These are phyloP conservation scores for Agrochola lychnidis DNA, from an alignment of 2,888 invertebrate genomes.

Conservation along the genomic window DNA sequence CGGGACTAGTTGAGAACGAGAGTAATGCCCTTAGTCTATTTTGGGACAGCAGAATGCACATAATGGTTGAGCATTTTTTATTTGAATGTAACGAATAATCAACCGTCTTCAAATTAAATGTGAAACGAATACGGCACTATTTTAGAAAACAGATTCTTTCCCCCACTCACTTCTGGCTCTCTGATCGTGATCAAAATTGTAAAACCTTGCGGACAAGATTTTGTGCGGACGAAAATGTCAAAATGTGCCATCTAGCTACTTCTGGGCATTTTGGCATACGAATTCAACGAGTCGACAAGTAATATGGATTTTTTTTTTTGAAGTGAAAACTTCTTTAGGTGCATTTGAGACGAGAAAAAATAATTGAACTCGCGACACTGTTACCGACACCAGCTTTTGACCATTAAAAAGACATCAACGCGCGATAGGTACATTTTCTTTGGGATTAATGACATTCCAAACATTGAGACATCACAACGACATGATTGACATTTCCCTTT, in stretches of 20 bases:
- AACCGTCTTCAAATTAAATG: not conserved
- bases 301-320: not conserved
- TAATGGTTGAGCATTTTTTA: constrained; percentile 7
- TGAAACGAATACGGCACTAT: no score
- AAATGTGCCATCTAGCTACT: not conserved
- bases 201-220: not conserved
- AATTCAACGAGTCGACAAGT: not conserved
- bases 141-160: not conserved
- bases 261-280: not conserved
- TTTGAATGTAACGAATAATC: constrained; percentile 15
- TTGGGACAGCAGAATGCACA: not conserved
- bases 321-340: no score
- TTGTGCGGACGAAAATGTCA: not conserved
- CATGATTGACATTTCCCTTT: no score
- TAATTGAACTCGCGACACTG: no score
- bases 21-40: constrained; percentile 33
- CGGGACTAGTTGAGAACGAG: not conserved
- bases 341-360: no score
- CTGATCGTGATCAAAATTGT: not conserved
- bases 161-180: not conserved
- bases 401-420: no score
- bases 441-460: no score
- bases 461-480: no score
- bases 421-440: no score
- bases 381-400: no score